These are phyloP conservation scores for Pampusana beccarii DNA, from an alignment of 2,113 vertebrate genomes.

Conservation along the genomic window DNA sequence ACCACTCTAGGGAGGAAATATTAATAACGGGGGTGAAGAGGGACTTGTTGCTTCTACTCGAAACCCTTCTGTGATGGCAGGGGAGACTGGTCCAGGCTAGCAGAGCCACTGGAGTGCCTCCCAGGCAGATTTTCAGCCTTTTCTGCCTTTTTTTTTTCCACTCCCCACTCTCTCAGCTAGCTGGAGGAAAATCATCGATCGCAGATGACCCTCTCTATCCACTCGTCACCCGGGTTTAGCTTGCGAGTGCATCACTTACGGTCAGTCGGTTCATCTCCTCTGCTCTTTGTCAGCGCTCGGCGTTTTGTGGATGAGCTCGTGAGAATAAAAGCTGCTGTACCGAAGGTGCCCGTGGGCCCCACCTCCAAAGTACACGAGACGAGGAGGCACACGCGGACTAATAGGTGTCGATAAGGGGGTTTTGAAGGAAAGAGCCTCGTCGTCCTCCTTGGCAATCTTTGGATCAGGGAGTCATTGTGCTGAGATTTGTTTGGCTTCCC, in stretches of 20 bases:
- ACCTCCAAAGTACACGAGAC: background rate
- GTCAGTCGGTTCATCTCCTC: background rate
- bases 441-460: rapidly evolving
- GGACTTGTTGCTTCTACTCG: background rate
- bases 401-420: background rate
- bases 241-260: background rate
- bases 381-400: background rate
- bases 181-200: background rate
- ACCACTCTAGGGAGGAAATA: background rate
- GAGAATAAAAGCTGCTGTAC: background rate
- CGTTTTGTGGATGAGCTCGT: background rate
- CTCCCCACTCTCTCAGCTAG: background rate
- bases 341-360: background rate
- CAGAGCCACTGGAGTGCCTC: background rate
- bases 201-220: background rate
- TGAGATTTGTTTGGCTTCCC: background rate
- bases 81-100: rapidly evolving
- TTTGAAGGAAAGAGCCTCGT: background rate
- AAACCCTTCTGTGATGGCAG: background rate
- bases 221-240: background rate
- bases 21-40: background rate
- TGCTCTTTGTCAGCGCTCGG: background rate
- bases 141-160: background rate
- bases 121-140: background rate
- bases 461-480: background rate